Evolutionary conservation across 2,113 vertebrate genomes (phyloP).

Genomic region (Cyanoliseus patagonus): DNA sequence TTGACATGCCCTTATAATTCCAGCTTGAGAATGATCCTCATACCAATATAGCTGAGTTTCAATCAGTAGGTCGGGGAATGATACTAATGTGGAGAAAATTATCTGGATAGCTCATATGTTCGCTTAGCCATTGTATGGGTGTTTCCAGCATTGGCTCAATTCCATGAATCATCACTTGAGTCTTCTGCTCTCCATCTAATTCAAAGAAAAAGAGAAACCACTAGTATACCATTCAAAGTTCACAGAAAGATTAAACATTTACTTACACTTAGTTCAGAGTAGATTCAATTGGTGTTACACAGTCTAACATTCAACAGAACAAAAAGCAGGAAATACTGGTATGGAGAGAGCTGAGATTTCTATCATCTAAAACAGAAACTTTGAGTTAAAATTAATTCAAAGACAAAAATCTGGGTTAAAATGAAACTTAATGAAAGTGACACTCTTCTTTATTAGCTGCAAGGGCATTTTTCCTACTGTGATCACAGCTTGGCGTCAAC

Average conservation of each 20-base stretch:
- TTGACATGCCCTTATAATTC: conserved; percentile 66
- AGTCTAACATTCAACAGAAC: conserved; percentile 23
- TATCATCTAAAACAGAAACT: conserved; percentile 61
- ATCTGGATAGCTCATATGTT: conserved; percentile 98
- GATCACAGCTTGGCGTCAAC: conserved; percentile 32
- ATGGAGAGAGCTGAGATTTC: conserved; percentile 66
- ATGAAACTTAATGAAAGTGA: conserved; percentile 52
- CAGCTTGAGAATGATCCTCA: conserved; percentile 41
- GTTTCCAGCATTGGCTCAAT: conserved; percentile 97
- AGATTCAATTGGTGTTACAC: conserved; percentile 13
- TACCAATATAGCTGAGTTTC: conserved; percentile 60
- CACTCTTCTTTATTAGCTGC: conserved; percentile 46
- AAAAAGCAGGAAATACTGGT: conserved; percentile 47
- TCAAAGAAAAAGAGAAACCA: conserved; percentile 73
- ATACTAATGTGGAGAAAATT: conserved; percentile 98
- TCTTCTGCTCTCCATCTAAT: conserved; percentile 89
- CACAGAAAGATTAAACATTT: conserved; percentile 48
- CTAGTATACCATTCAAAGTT: conserved; percentile 27
- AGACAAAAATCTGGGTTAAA: conserved; percentile 63
- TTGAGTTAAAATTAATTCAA: conserved; percentile 64
- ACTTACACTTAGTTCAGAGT: neutral
- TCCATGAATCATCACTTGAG: conserved; percentile 95
- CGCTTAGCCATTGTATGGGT: conserved; percentile 96
- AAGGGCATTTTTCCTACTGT: neutral
- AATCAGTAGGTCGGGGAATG: conserved; percentile 87